Conservation (phyloP, 2,888 invertebrate genomes). For the Agrochola circellaris region DNA sequence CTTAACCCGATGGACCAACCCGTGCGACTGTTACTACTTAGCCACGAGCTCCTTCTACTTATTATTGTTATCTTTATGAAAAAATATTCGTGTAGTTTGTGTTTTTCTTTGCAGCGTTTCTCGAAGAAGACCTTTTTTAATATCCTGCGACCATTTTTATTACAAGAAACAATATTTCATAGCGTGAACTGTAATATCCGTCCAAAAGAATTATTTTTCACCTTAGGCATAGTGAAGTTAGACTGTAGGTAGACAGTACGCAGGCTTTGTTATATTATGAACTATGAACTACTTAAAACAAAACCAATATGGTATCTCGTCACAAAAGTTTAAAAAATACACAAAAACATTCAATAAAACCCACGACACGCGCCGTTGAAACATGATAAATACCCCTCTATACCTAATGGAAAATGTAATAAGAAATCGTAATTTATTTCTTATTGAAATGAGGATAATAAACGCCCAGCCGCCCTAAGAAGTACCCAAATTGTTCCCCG, state of each 20-base stretch:
- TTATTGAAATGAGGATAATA: conserved; percentile 90
- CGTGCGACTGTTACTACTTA: too few species aligned
- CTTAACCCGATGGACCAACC: too few species aligned
- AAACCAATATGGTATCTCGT: conserved; percentile 28
- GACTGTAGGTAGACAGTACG: conserved; percentile 4
- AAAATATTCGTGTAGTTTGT: not conserved
- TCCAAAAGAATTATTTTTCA: conserved; percentile 25
- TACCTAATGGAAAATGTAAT: conserved; percentile 88
- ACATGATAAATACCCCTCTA: conserved; percentile 86
- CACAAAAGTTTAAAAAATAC: conserved; percentile 52
- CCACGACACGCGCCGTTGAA: conserved; percentile 82
- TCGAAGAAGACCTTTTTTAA: conserved; percentile 2
- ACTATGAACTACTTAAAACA: conserved; percentile 20
- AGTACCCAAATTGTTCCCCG: conserved; percentile 84
- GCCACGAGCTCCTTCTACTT: too few species aligned
- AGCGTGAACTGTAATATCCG: conserved; percentile 30
- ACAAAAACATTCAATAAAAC: conserved; percentile 83
- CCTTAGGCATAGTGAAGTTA: conserved; percentile 30
- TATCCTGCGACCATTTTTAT: not conserved
- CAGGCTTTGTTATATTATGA: conserved; percentile 5
- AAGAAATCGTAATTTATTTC: conserved; percentile 91
- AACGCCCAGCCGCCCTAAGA: conserved; percentile 84
- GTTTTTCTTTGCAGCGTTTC: not conserved
- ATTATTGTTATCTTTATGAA: not conserved
- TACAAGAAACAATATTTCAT: conserved; percentile 46